Percentiles rank a stretch among this genome's conserved stretches.
These are phyloP conservation scores for Myrmecobius fasciatus DNA, from an alignment of 2,113 vertebrate genomes.

Conservation along the genomic window DNA sequence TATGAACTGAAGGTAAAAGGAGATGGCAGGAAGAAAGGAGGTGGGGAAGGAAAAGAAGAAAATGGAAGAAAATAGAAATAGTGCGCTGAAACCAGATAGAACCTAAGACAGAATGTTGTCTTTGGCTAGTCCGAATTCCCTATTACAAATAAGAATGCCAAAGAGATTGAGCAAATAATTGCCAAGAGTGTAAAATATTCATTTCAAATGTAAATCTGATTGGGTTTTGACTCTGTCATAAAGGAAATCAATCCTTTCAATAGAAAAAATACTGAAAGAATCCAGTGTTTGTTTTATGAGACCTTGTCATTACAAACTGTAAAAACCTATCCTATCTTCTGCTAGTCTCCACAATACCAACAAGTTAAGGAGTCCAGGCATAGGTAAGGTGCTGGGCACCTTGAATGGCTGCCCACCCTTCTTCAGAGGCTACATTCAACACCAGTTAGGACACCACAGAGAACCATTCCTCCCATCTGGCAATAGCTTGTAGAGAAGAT, in stretches of 20 bases:
- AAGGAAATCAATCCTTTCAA: background rate
- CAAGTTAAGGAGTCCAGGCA: background rate
- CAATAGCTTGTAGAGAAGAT: background rate
- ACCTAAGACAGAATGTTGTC: background rate
- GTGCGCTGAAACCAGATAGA: background rate
- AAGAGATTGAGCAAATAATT: background rate
- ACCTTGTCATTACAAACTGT: background rate
- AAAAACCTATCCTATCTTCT: background rate
- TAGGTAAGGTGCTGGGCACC: background rate
- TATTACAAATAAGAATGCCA: background rate
- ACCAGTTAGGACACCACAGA: background rate
- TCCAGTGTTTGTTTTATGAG: background rate
- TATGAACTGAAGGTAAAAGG: background rate
- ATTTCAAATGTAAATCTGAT: conserved; percentile 34
- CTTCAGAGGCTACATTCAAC: background rate
- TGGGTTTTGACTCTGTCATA: conserved; percentile 6
- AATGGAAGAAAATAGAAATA: background rate
- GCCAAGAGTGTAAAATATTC: background rate
- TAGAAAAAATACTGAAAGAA: background rate
- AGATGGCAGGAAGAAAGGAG: background rate
- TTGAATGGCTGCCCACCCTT: background rate
- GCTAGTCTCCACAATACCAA: background rate
- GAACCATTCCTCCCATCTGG: background rate
- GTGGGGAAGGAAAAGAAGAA: background rate
- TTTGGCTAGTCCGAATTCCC: background rate